Evolutionary conservation across 2,113 vertebrate species (phyloP).

Genomic region (Nyctibius bracteatus): DNA sequence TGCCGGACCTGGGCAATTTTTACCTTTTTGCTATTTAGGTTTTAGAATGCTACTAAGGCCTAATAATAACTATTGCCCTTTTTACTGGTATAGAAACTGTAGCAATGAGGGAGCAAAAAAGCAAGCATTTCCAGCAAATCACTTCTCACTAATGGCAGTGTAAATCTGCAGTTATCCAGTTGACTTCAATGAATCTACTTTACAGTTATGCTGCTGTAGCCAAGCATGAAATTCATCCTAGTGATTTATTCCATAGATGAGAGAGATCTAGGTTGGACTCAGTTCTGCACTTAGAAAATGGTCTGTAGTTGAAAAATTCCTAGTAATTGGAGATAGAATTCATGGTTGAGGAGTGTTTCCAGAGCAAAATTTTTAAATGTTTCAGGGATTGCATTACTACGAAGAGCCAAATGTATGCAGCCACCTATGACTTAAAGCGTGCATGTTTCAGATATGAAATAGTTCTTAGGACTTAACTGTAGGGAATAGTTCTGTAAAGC

Average conservation of each 20-base stretch:
- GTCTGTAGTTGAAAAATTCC: background rate
- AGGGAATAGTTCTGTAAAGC: background rate
- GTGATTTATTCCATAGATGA: constrained; percentile 17
- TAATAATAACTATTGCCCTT: background rate
- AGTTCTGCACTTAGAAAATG: background rate
- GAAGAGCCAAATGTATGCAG: background rate
- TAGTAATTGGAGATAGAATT: background rate
- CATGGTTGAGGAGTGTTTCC: background rate
- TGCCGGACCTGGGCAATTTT: background rate
- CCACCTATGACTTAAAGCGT: background rate
- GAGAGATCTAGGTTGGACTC: background rate
- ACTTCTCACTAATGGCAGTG: constrained; percentile 7
- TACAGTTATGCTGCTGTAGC: constrained; percentile 10
- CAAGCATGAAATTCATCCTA: background rate
- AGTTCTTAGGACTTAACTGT: background rate
- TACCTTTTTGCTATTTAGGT: background rate
- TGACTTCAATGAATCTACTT: constrained; percentile 19
- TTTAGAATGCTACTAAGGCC: background rate
- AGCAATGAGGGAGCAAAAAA: background rate
- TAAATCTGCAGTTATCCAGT: constrained; percentile 27
- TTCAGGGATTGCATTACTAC: background rate
- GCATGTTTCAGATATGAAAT: background rate
- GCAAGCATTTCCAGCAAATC: constrained; percentile 24
- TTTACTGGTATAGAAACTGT: background rate
- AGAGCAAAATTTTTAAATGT: background rate